Percentiles rank a stretch among this genome's conserved stretches.
Conservation (phyloP, 2,113 vertebrate genomes). For the Zosterops borbonicus region DNA sequence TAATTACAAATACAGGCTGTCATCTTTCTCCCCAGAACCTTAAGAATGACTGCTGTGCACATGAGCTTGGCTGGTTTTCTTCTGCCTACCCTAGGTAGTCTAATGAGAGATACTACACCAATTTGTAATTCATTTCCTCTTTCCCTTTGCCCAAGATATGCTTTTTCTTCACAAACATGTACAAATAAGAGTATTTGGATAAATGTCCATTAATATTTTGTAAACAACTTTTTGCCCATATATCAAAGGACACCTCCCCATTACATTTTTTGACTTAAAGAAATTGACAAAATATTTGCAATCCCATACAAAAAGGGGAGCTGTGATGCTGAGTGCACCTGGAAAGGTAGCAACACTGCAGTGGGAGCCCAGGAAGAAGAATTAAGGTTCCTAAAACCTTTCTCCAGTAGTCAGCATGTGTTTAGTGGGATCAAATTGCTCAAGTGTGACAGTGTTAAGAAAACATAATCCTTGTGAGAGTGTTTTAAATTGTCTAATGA, state of each 20-base stretch:
- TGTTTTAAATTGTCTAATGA: not conserved
- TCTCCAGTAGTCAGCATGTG: not conserved
- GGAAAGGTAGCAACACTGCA: not conserved
- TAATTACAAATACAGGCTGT: not conserved
- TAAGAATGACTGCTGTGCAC: not conserved
- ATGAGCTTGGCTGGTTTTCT: not conserved
- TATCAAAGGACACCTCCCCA: not conserved
- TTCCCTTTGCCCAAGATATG: not conserved
- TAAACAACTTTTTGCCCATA: not conserved
- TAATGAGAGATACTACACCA: not conserved
- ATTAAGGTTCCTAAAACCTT: not conserved
- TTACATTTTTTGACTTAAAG: not conserved
- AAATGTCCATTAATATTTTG: not conserved
- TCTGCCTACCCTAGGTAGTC: not conserved
- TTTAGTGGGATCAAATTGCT: not conserved
- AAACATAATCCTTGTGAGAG: not conserved
- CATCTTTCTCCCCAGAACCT: not conserved
- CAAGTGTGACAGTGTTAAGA: not conserved
- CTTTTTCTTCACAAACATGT: not conserved
- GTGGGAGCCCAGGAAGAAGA: fast-evolving
- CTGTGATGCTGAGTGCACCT: not conserved
- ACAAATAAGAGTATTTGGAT: not conserved
- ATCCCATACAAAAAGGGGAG: not conserved
- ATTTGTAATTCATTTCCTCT: not conserved
- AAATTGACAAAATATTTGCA: not conserved